These are phyloP conservation scores for Ennomos erosarius DNA, from an alignment of 2,888 invertebrate species.

Conservation along the genomic window DNA sequence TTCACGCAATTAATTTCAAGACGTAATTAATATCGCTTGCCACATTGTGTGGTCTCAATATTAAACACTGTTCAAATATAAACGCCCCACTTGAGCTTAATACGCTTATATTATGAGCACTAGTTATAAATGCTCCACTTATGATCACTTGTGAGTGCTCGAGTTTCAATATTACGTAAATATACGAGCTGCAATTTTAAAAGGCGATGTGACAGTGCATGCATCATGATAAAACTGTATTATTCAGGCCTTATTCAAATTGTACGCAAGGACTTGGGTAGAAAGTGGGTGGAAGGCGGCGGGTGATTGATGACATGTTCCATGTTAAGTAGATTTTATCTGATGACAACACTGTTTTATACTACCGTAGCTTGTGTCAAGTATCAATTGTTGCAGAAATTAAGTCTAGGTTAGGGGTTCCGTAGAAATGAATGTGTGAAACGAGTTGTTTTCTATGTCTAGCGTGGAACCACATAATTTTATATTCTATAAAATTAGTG, in stretches of 20 bases:
- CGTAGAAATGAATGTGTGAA: too few species aligned
- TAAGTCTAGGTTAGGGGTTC: too few species aligned
- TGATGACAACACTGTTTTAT: slow-evolving; percentile 11
- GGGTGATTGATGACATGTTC: slow-evolving; percentile 19
- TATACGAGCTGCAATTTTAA: slow-evolving; percentile 26
- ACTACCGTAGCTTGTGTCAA: slow-evolving; percentile 4
- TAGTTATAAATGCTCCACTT: slow-evolving; percentile 21
- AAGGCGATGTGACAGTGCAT: slow-evolving; percentile 36
- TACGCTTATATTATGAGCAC: slow-evolving; percentile 1
- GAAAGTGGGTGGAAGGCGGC: slow-evolving; percentile 24
- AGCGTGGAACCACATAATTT: too few species aligned
- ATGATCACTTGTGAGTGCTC: slow-evolving; percentile 5
- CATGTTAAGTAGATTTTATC: slow-evolving; percentile 16
- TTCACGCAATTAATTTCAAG: too few species aligned
- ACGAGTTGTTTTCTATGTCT: too few species aligned
- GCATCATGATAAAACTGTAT: slow-evolving; percentile 34
- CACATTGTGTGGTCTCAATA: too few species aligned
- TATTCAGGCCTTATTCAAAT: slow-evolving; percentile 27
- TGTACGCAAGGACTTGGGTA: slow-evolving; percentile 16
- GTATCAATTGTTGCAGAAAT: neutral
- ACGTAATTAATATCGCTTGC: too few species aligned
- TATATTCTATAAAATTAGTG: too few species aligned
- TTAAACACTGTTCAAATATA: neutral
- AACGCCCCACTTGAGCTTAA: slow-evolving; percentile 5
- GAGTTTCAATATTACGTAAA: slow-evolving; percentile 44